Percentiles rank a stretch among this genome's conserved stretches.
These are phyloP conservation scores for Corynorhinus townsendii DNA, from an alignment of 2,113 vertebrate genomes.

Conservation along the genomic window DNA sequence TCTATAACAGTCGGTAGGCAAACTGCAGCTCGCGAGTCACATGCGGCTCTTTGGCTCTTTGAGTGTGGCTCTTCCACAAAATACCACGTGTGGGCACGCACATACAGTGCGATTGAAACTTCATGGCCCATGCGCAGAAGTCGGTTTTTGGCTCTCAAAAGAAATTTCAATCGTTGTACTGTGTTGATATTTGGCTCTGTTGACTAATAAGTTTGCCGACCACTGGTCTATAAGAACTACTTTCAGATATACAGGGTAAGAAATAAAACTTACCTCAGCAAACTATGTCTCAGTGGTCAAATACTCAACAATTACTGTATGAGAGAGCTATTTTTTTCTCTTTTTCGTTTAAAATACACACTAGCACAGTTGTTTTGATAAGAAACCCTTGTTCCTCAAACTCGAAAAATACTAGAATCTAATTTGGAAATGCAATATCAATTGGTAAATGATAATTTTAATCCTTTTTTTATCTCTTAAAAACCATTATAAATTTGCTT, in stretches of 20 bases:
- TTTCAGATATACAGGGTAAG: neutral
- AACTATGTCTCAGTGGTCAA: neutral
- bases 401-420: neutral
- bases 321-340: neutral
- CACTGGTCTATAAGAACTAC: neutral
- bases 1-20: neutral
- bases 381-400: neutral
- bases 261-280: neutral
- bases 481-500: neutral
- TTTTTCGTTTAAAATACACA: neutral
- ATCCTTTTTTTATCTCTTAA: neutral
- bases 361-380: neutral
- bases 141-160: too few species aligned
- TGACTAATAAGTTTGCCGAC: too few species aligned
- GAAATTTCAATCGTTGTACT: too few species aligned
- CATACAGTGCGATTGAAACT: too few species aligned
- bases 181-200: too few species aligned
- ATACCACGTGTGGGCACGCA: too few species aligned
- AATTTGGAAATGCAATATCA: neutral
- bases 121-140: too few species aligned
- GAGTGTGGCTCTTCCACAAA: too few species aligned
- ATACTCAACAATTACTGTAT: neutral
- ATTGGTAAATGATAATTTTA: neutral
- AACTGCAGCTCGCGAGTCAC: too few species aligned
- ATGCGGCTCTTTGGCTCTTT: too few species aligned